These are phyloP conservation scores for Mohoua ochrocephala DNA, from an alignment of 2,113 vertebrate species.

Conservation along the genomic window DNA sequence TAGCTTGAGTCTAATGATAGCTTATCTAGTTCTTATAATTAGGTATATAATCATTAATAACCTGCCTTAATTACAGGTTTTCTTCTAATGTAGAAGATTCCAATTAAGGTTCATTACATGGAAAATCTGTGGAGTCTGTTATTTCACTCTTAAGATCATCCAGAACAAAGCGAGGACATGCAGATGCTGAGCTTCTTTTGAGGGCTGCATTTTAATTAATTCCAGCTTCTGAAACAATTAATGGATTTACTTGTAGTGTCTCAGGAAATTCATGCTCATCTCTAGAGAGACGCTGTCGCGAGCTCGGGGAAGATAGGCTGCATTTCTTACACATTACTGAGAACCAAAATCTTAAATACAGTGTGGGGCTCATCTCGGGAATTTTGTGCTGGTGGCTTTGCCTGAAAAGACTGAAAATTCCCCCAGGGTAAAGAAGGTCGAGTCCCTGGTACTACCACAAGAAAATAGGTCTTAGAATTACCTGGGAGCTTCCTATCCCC, in stretches of 20 bases:
- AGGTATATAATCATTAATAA: slow-evolving; percentile 6
- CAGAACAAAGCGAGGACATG: background rate
- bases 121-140: slow-evolving; percentile 2
- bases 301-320: background rate
- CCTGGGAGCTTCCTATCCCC: background rate
- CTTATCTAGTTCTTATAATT: slow-evolving; percentile 22
- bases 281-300: background rate
- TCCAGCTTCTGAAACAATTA: slow-evolving; percentile 5
- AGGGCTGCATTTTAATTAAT: slow-evolving; percentile 43
- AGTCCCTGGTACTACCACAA: background rate
- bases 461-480: background rate
- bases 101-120: slow-evolving; percentile 24
- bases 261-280: background rate
- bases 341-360: background rate
- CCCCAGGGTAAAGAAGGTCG: background rate
- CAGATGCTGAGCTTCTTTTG: background rate
- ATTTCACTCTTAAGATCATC: slow-evolving; percentile 10
- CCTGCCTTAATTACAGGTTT: slow-evolving; percentile 22
- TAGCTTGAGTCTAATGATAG: background rate
- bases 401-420: background rate
- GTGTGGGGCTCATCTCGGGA: background rate
- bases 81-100: background rate
- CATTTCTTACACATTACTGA: background rate
- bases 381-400: background rate
- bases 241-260: background rate